These are phyloP conservation scores for Ammodytes marinus DNA, from an alignment of 2,113 vertebrate genomes.

Conservation along the genomic window DNA sequence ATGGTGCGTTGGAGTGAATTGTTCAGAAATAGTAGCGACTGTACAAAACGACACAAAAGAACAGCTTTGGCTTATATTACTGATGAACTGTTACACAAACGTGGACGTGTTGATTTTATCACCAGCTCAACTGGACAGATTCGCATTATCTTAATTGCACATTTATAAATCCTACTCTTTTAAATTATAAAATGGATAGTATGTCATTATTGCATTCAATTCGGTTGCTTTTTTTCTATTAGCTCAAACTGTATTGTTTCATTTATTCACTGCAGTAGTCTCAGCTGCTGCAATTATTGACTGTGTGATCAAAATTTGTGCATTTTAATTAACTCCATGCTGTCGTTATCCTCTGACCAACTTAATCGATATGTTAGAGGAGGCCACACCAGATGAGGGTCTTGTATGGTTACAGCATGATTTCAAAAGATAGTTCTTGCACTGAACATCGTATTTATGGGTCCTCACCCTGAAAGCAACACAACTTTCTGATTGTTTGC, in stretches of 20 bases:
- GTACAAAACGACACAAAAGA: constrained; percentile 90
- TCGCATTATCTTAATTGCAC: constrained; percentile 74
- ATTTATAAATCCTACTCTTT: constrained; percentile 70
- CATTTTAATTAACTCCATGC: constrained; percentile 23
- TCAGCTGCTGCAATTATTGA: constrained; percentile 46
- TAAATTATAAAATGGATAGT: constrained; percentile 74
- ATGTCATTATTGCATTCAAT: constrained; percentile 78
- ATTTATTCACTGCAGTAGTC: constrained; percentile 53
- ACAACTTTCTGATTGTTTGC: constrained; percentile 79
- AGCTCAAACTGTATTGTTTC: constrained; percentile 45
- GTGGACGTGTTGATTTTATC: constrained; percentile 92
- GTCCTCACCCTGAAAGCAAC: constrained; percentile 81
- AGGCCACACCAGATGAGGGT: constrained; percentile 79
- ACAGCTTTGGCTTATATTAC: constrained; percentile 99
- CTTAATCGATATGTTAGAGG: constrained; percentile 54
- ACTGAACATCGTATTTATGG: constrained; percentile 83
- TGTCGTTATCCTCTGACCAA: constrained; percentile 41
- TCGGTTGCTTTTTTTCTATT: constrained; percentile 58
- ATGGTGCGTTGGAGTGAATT: constrained; percentile 88
- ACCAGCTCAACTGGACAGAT: constrained; percentile 93
- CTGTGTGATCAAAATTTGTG: constrained; percentile 42
- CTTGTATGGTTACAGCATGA: constrained; percentile 82
- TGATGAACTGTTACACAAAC: constrained; percentile 95
- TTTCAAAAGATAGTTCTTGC: constrained; percentile 82
- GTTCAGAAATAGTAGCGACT: constrained; percentile 91